phyloP scores from a whole-genome alignment of 2,797 vertebrate species.

The Oreonectes daqikongensis region DNA sequence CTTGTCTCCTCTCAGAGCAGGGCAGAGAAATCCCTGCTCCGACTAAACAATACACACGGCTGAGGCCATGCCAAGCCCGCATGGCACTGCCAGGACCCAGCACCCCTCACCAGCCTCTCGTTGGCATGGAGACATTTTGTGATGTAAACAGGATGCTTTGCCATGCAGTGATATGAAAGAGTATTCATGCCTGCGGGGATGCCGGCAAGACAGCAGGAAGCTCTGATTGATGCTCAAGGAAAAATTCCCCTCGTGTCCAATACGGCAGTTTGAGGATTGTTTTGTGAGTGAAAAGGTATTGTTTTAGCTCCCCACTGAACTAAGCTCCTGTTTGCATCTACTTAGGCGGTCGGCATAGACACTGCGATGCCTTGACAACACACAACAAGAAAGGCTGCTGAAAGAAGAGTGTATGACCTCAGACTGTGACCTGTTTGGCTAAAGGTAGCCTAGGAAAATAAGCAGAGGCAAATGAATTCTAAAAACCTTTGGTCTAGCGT shows the following conservation, averaged over 20 bases:
- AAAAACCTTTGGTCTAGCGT: background rate
- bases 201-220: background rate
- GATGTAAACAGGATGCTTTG: slow-evolving; percentile 61
- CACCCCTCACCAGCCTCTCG: slow-evolving; percentile 44
- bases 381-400: slow-evolving; percentile 23
- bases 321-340: slow-evolving; percentile 45
- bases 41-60: slow-evolving; percentile 59
- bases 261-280: slow-evolving; percentile 28
- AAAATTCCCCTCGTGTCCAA: slow-evolving; percentile 26
- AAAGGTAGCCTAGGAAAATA: background rate
- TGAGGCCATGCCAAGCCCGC: slow-evolving; percentile 57
- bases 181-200: slow-evolving; percentile 21
- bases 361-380: slow-evolving; percentile 43
- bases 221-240: background rate
- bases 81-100: slow-evolving; percentile 69
- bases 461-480: background rate
- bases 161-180: slow-evolving; percentile 25
- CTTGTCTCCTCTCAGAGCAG: slow-evolving; percentile 51
- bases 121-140: slow-evolving; percentile 52
- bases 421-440: slow-evolving; percentile 23
- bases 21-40: slow-evolving; percentile 63
- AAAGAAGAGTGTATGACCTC: slow-evolving; percentile 27
- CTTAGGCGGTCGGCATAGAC: slow-evolving; percentile 54
- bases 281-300: slow-evolving; percentile 46
- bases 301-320: slow-evolving; percentile 21